Conservation (phyloP, 2,888 invertebrate species). For the Philopedon plagiatum region DNA sequence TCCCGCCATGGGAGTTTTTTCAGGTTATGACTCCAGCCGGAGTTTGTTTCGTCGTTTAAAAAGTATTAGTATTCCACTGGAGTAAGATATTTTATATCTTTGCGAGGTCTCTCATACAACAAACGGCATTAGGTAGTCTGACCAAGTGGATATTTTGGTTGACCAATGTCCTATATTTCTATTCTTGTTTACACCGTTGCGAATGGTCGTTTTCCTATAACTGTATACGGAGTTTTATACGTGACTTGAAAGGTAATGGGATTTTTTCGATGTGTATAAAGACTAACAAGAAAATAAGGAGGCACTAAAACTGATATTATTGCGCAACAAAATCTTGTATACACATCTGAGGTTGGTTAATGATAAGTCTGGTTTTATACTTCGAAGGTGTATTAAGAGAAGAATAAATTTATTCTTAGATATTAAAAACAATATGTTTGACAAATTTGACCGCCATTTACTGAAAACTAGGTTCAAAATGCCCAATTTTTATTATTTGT, state of each 20-base stretch:
- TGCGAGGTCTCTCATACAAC: conserved; percentile 19
- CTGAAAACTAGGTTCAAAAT: no score
- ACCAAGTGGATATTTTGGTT: conserved; percentile 13
- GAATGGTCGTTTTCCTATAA: conserved; percentile 20
- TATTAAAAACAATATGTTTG: no score
- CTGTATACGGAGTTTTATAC: conserved; percentile 5
- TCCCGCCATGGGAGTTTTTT: conserved; percentile 43
- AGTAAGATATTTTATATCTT: conserved; percentile 26
- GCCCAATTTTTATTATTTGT: no score
- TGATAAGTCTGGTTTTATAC: no score
- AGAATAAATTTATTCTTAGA: no score
- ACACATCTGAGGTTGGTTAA: background rate
- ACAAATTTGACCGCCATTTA: no score
- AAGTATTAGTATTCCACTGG: conserved; percentile 27
- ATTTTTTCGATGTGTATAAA: background rate
- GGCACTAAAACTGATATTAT: conserved; percentile 1
- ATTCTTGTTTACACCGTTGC: conserved; percentile 18
- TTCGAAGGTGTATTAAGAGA: no score
- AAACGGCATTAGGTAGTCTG: conserved; percentile 18
- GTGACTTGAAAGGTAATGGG: background rate
- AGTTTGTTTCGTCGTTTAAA: no score
- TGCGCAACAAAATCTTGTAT: background rate
- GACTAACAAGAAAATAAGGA: conserved; percentile 2
- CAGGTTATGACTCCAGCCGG: no score
- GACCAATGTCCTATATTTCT: conserved; percentile 21